phyloP scores from a whole-genome alignment of 2,797 vertebrate species.

The Neopelma chrysocephalum region DNA sequence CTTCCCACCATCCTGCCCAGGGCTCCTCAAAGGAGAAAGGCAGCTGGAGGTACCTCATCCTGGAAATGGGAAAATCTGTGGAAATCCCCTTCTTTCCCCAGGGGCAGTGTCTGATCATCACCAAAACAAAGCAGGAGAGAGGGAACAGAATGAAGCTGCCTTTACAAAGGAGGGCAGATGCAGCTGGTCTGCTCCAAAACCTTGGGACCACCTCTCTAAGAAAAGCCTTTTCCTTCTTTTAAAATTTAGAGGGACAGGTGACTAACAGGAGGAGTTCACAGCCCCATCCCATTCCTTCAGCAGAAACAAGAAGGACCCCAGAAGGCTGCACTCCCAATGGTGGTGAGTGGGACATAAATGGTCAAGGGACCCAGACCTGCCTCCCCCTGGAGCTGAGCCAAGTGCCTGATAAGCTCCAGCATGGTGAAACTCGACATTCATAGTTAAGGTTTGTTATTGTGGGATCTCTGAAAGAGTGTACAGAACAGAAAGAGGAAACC shows the following conservation, averaged over 20 bases:
- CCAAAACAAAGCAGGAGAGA: neutral
- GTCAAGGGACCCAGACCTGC: neutral
- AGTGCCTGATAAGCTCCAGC: neutral
- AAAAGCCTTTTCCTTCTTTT: neutral
- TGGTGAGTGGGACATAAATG: neutral
- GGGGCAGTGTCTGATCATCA: neutral
- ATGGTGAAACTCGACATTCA: neutral
- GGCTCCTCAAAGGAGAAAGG: neutral
- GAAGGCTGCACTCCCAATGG: neutral
- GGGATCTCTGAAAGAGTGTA: neutral
- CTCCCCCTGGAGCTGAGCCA: fast-evolving
- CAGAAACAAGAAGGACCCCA: neutral
- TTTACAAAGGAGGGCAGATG: neutral
- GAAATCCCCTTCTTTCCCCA: neutral
- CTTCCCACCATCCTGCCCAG: neutral
- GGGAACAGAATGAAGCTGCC: neutral
- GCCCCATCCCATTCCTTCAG: neutral
- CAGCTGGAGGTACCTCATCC: neutral
- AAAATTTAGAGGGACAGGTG: neutral
- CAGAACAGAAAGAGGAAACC: neutral
- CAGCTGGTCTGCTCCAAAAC: neutral
- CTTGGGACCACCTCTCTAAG: neutral
- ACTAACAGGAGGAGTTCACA: neutral
- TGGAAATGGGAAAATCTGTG: neutral
- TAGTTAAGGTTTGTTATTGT: neutral